Conservation (phyloP, 2,888 invertebrate species). For the Suillia variegata region DNA sequence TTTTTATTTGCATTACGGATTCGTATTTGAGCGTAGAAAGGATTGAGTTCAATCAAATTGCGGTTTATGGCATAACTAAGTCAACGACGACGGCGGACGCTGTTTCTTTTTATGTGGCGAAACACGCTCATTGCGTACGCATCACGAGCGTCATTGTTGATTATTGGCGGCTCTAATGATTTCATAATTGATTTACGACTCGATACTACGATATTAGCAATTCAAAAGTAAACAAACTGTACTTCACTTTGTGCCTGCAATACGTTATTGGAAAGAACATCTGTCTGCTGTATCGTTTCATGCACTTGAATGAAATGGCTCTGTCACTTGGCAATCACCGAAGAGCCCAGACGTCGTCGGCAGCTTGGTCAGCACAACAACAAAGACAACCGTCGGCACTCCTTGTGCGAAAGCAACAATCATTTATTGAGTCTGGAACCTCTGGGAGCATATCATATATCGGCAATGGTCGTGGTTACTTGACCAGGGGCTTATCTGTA, state of each 20-base stretch:
- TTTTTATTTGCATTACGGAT: too few species aligned
- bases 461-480: constrained; percentile 37
- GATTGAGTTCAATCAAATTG: background rate
- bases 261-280: too few species aligned
- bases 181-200: constrained; percentile 47
- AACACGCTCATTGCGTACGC: too few species aligned
- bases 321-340: constrained; percentile 48
- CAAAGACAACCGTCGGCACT: constrained; percentile 27
- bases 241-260: too few species aligned
- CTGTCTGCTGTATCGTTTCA: background rate
- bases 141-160: too few species aligned
- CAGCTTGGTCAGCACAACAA: constrained; percentile 14
- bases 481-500: constrained; percentile 48
- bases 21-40: too few species aligned
- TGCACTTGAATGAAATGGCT: constrained; percentile 34
- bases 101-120: too few species aligned
- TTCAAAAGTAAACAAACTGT: constrained; percentile 21
- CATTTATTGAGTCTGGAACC: constrained; percentile 41
- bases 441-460: too few species aligned
- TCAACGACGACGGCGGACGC: too few species aligned
- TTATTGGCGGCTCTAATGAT: constrained; percentile 37
- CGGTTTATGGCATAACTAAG: too few species aligned
- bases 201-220: constrained; percentile 37
- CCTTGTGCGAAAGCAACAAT: constrained; percentile 50
- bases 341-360: constrained; percentile 41